Percentiles rank a stretch among this genome's conserved stretches.
Conservation (phyloP, 2,113 vertebrate species). For the Hirundichthys speculiger region DNA sequence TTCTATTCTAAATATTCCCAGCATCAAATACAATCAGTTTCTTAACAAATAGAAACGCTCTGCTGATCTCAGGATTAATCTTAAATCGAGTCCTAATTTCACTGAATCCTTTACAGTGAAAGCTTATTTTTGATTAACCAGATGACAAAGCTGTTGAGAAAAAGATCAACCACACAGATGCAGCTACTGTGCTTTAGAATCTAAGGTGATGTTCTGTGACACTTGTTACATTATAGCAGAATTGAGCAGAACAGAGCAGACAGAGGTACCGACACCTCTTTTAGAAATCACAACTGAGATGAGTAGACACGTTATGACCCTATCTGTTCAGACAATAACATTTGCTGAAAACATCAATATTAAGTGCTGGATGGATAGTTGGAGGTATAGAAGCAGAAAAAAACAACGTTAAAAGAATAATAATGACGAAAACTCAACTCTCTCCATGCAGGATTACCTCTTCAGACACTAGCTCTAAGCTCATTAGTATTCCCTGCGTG, state of each 20-base stretch:
- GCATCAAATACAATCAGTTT: no score
- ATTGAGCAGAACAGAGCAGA: constrained; percentile 49
- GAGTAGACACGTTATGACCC: constrained; percentile 38
- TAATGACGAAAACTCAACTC: no score
- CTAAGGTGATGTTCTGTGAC: constrained; percentile 7
- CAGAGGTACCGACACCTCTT: constrained; percentile 60
- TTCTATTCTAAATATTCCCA: no score
- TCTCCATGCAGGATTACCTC: constrained; percentile 10
- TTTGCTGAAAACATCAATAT: constrained; percentile 50
- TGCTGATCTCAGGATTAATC: no score
- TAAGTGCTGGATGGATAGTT: constrained; percentile 30
- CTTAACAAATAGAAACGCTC: no score
- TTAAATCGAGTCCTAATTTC: no score
- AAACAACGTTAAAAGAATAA: no score
- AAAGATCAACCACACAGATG: background rate
- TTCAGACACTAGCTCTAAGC: constrained; percentile 20
- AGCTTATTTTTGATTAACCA: no score
- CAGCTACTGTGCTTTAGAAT: background rate
- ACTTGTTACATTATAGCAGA: constrained; percentile 13
- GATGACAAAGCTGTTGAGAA: background rate
- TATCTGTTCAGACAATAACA: constrained; percentile 34
- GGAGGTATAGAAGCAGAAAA: constrained; percentile 14
- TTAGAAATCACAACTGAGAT: constrained; percentile 28
- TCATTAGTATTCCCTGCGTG: constrained; percentile 53
- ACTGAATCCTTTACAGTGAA: no score